phyloP scores from a whole-genome alignment of 2,797 vertebrate genomes.

The Trichosurus vulpecula region DNA sequence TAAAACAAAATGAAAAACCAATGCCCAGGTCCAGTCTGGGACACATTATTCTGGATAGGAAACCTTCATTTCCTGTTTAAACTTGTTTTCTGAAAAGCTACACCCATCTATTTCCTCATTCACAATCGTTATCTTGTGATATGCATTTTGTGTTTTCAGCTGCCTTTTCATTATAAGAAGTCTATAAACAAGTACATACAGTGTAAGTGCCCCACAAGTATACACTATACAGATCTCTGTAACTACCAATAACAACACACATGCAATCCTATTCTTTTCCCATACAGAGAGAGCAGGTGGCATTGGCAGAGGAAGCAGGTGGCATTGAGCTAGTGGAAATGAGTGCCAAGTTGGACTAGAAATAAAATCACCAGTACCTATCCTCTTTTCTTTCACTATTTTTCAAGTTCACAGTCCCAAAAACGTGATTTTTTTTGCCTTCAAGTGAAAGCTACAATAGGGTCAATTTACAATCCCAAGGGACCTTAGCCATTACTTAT shows the following conservation, averaged over 20 bases:
- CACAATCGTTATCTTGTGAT: constrained; percentile 37
- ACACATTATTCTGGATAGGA: constrained; percentile 50
- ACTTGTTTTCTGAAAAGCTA: neutral
- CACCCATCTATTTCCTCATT: constrained; percentile 11
- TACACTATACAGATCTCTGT: neutral
- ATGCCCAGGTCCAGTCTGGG: constrained; percentile 1
- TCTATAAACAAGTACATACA: neutral
- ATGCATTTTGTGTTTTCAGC: neutral
- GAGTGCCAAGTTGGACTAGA: neutral
- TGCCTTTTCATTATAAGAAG: constrained; percentile 9
- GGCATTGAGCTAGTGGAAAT: neutral
- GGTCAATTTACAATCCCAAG: neutral
- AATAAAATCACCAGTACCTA: neutral
- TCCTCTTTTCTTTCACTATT: neutral
- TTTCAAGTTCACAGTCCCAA: neutral
- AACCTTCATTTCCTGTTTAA: neutral
- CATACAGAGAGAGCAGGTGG: neutral
- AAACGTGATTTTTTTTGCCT: neutral
- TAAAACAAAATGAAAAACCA: constrained; percentile 56
- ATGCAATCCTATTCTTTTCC: neutral
- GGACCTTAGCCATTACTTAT: neutral
- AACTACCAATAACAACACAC: neutral
- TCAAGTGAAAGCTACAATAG: neutral
- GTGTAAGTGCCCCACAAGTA: neutral
- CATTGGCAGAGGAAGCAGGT: neutral